Evolutionary conservation across 35 echinoderm and acorn worm genomes (phyloP).

Genomic region (Strongylocentrotus purpuratus): DNA sequence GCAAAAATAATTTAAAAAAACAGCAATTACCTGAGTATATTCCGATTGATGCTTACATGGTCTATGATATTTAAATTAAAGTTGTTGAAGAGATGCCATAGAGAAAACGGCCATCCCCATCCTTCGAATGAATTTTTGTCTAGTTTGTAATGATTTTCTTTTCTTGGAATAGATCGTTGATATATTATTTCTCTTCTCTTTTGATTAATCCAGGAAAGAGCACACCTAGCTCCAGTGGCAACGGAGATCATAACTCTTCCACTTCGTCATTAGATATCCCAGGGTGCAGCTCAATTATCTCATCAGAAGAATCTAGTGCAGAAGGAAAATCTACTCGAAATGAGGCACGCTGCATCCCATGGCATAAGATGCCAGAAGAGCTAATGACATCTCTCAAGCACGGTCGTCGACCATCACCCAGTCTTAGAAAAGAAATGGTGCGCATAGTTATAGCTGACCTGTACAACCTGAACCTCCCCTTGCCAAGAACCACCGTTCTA

Average conservation of each 20-base stretch:
- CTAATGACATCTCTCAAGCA: neutral
- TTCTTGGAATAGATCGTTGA: neutral
- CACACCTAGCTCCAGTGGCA: neutral
- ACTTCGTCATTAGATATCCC: neutral
- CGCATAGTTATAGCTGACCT: neutral
- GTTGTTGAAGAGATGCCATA: no score
- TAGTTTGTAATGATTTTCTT: no score
- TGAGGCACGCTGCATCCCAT: neutral
- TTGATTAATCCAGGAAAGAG: neutral
- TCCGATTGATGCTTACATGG: no score
- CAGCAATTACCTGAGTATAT: no score
- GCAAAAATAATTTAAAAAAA: no score
- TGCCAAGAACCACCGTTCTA: no score
- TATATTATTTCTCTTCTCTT: neutral
- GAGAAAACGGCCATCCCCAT: no score
- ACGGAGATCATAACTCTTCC: neutral
- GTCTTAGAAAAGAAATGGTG: slow-evolving; percentile 7
- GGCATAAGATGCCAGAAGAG: slow-evolving; percentile 25
- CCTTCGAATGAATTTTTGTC: no score
- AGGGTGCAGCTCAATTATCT: no score
- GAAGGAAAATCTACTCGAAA: neutral
- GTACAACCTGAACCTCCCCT: no score
- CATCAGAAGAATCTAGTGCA: neutral
- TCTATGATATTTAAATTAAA: no score
- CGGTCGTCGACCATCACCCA: neutral